Evolutionary conservation across 2,113 vertebrate genomes (phyloP).

Genomic region (Stictonetta naevosa): DNA sequence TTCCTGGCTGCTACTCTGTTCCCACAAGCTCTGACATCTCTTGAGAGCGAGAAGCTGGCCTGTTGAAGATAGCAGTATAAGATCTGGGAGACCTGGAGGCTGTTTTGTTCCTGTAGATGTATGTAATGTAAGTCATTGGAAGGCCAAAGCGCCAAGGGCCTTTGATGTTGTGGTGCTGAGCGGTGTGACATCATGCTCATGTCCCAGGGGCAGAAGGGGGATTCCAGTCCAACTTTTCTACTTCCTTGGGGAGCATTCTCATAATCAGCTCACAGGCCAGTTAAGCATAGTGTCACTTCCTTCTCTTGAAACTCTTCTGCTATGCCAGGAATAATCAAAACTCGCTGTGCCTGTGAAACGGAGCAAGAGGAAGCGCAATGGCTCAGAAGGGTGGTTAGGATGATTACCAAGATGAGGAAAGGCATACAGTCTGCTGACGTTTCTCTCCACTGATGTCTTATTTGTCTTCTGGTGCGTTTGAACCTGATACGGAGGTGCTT

Average conservation of each 20-base stretch:
- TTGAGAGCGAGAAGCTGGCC: neutral
- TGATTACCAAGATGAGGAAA: neutral
- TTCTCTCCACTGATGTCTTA: neutral
- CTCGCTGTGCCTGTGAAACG: neutral
- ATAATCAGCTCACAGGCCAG: conserved; percentile 17
- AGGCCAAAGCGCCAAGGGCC: neutral
- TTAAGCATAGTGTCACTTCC: conserved; percentile 54
- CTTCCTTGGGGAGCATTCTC: conserved; percentile 46
- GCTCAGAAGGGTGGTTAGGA: neutral
- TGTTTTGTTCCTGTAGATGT: neutral
- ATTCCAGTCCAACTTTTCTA: conserved; percentile 34
- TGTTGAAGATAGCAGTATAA: neutral
- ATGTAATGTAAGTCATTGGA: neutral
- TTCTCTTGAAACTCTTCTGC: conserved; percentile 39
- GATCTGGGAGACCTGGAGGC: neutral
- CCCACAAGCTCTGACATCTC: neutral
- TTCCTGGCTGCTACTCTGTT: neutral
- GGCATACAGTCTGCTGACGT: neutral
- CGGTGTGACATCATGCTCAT: neutral
- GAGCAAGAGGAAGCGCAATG: conserved; percentile 19
- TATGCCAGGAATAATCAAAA: conserved; percentile 41
- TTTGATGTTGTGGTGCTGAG: neutral
- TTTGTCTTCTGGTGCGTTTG: neutral
- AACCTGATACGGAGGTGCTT: neutral
- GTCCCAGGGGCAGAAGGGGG: conserved; percentile 45